A percentile compares a stretch with the other conserved stretches of the same genome.
Conservation (phyloP, 2,888 invertebrate genomes). For the Hyposoter dolosus region DNA sequence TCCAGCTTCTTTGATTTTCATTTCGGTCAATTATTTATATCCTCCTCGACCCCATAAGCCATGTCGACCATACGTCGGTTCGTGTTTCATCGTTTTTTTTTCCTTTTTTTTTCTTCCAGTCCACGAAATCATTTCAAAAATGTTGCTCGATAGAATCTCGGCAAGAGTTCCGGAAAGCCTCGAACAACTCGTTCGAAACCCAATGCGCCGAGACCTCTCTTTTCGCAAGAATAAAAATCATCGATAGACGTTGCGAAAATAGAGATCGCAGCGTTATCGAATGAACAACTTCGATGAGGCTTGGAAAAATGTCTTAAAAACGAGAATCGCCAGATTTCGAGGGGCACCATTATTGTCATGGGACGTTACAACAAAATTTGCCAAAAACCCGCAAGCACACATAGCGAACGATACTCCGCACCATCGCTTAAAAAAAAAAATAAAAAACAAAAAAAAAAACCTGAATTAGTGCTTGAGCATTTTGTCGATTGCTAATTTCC, state of each 20-base stretch:
- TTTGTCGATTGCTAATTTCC: slow-evolving; percentile 60
- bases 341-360: background rate
- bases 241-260: too few species aligned
- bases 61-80: too few species aligned
- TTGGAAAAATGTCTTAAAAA: background rate
- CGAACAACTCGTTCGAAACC: too few species aligned
- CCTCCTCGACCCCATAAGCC: too few species aligned
- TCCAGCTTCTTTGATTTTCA: too few species aligned
- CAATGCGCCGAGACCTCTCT: too few species aligned
- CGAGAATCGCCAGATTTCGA: background rate
- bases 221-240: too few species aligned
- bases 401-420: background rate
- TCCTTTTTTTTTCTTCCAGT: background rate
- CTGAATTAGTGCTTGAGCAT: slow-evolving; percentile 66
- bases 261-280: background rate
- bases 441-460: background rate
- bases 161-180: too few species aligned
- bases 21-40: too few species aligned
- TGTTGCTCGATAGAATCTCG: too few species aligned
- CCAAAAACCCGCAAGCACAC: background rate
- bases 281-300: background rate
- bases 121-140: background rate
- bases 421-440: slow-evolving; percentile 34
- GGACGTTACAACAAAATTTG: background rate
- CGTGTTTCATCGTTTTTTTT: background rate